Evolutionary conservation across 2,888 invertebrate species (phyloP), one percentile per base, ranked within the genome.

Genomic region (Erebia ligea): DNA sequence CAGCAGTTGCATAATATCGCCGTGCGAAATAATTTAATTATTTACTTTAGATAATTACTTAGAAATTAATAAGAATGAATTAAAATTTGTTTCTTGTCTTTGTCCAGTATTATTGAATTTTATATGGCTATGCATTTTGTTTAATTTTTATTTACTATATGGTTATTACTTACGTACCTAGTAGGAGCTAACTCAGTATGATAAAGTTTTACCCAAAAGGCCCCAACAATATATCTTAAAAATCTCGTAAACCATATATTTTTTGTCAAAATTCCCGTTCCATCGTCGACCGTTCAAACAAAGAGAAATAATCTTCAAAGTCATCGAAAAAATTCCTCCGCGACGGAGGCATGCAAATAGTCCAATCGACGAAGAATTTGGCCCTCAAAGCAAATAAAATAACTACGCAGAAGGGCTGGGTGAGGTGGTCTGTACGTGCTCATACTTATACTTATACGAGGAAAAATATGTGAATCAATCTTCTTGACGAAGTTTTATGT

Each of bases 401-500:
- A 68, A 72, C 66, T 34, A 56, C 52, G 62, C 59, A 69, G 40
- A 70, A 56, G 69, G 40, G 64, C 69, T 65, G 76, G 76, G 72
- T 71, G 45, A 42, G 57, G 66, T 65, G 59, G 66, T 67, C 69
- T 68, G 58, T 64, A 25, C 59, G 57, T 48, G 66, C 9, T 9
- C 9, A 9, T 40, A 11, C 11, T 10, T 2, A 45, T 45, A 45
- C 11, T 45, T 45, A 45, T 59, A 62, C 54, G 17, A 13, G 68
- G 17, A 57, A 17, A 25, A 25, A 56, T 50, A 72, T 19, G 65
- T 59, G 69, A 68, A 70, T 62, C 69, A 62, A 45, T 67, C 65
- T 75, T 73, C 69, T 67, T 70, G 61, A 70, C 71, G 70, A 65
- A 71, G 70, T 70, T 65, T 76, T 75, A 67, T 65, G 67, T 73